Conservation (phyloP, 2,888 invertebrate genomes). For the Pseudococcus longispinus region DNA sequence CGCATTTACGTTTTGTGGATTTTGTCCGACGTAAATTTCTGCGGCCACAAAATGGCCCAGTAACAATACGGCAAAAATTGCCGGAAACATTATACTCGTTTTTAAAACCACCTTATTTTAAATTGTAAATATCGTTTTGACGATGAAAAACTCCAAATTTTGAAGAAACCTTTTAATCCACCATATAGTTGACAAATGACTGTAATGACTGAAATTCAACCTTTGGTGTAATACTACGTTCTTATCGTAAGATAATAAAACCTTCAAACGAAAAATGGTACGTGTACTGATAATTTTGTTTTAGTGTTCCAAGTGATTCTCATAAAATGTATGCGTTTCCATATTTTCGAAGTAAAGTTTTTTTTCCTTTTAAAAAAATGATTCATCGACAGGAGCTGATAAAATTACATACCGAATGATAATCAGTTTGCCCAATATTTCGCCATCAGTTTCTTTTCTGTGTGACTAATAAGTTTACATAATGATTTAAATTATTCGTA, state of each 20-base stretch:
- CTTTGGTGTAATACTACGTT: neutral
- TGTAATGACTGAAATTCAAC: neutral
- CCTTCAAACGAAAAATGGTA: slow-evolving; percentile 2
- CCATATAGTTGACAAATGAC: neutral
- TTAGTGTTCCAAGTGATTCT: neutral
- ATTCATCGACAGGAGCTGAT: slow-evolving; percentile 4
- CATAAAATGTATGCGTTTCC: neutral
- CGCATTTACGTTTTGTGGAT: neutral
- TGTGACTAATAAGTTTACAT: no score
- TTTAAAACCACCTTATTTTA: neutral
- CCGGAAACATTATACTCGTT: slow-evolving; percentile 1
- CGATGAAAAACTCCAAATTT: neutral
- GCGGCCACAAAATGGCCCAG: neutral
- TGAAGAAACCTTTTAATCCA: neutral
- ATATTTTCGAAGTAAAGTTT: neutral
- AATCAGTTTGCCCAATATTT: neutral
- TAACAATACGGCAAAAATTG: slow-evolving; percentile 33
- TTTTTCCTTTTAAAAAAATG: neutral
- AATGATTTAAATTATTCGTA: no score
- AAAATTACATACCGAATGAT: neutral
- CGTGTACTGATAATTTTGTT: slow-evolving; percentile 4
- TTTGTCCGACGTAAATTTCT: slow-evolving; percentile 35
- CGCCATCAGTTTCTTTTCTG: neutral
- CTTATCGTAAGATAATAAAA: neutral
- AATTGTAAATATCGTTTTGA: neutral